These are phyloP conservation scores for Sebastiscus albofasciatus DNA, from an alignment of 2,797 vertebrate species.

Conservation along the genomic window DNA sequence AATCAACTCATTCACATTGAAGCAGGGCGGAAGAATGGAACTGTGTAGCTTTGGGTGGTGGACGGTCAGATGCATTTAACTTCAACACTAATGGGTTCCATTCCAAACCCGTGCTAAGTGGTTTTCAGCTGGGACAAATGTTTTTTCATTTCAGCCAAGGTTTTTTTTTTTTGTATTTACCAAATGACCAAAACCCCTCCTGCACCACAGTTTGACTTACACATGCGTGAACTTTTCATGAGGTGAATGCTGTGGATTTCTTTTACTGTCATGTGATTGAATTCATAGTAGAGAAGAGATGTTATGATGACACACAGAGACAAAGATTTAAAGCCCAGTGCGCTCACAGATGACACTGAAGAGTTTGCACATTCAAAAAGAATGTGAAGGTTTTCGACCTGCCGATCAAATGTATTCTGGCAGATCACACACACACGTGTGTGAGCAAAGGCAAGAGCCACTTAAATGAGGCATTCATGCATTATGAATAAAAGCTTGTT, in stretches of 20 bases:
- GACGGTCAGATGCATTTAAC: neutral
- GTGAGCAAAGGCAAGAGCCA: neutral
- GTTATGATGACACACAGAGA: neutral
- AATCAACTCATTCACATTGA: neutral
- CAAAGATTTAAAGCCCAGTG: neutral
- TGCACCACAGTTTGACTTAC: neutral
- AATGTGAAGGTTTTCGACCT: neutral
- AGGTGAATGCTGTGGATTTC: neutral
- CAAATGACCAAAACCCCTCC: neutral
- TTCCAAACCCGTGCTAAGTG: neutral
- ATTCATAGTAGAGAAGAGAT: neutral
- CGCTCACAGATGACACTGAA: neutral
- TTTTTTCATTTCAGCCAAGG: neutral
- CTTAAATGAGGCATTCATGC: slow-evolving; percentile 28
- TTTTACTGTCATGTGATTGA: neutral
- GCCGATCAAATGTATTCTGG: neutral
- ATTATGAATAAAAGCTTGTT: slow-evolving; percentile 24
- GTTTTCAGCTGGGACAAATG: neutral
- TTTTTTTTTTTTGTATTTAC: neutral
- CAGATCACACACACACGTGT: neutral
- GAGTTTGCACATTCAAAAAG: neutral
- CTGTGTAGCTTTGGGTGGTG: neutral
- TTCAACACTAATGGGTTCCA: neutral
- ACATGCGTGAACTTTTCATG: neutral
- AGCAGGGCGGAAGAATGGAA: neutral